Evolutionary conservation across 2,888 invertebrate species (phyloP).

Genomic region (Callinectes sapidus): DNA sequence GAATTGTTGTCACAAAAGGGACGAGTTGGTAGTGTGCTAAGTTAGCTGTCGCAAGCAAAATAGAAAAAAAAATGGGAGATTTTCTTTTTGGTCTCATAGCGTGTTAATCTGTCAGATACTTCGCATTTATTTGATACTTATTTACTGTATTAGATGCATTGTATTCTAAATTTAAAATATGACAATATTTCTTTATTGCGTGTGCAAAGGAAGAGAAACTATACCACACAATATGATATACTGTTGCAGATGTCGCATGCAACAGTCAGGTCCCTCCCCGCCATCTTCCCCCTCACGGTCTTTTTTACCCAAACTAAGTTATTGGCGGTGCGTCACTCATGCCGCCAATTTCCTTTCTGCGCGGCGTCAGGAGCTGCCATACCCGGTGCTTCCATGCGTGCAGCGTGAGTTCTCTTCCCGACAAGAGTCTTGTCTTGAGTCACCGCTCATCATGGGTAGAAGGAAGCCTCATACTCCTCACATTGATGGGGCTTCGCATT

Average conservation of each 20-base stretch:
- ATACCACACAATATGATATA: too few relatives aligned
- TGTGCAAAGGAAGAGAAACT: too few relatives aligned
- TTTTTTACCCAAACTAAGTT: neutral
- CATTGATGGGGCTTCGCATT: neutral
- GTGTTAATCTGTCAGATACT: too few relatives aligned
- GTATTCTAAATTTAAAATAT: too few relatives aligned
- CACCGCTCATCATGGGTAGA: neutral
- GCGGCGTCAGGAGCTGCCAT: neutral
- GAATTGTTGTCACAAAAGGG: too few relatives aligned
- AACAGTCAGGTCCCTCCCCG: neutral
- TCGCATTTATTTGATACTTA: too few relatives aligned
- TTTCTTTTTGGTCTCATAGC: too few relatives aligned
- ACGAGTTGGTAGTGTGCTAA: too few relatives aligned
- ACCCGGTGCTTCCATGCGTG: neutral
- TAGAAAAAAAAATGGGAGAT: too few relatives aligned
- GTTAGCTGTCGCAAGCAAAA: too few relatives aligned
- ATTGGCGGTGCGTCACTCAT: constrained; percentile 21
- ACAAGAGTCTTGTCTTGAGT: neutral
- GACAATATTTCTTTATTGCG: too few relatives aligned
- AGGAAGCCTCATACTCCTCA: neutral
- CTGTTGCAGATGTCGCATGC: neutral
- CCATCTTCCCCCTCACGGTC: neutral
- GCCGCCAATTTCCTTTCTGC: constrained; percentile 2
- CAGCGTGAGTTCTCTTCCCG: neutral
- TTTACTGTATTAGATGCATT: too few relatives aligned